Conservation (phyloP, 2,888 invertebrate genomes). For the Strigamia transsilvanica region DNA sequence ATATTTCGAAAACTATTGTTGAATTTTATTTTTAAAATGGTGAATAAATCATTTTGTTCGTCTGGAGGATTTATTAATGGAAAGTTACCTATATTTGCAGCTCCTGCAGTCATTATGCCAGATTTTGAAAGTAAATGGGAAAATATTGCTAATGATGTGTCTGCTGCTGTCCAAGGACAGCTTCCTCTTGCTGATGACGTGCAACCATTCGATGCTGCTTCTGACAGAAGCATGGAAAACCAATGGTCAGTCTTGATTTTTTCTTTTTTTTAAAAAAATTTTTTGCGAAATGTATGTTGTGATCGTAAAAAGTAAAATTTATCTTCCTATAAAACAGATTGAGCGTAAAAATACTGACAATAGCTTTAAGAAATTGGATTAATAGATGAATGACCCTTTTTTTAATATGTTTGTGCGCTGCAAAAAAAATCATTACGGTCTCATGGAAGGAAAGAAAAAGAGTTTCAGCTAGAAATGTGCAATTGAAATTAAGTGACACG, state of each 20-base stretch:
- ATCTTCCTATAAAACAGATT: constrained; percentile 30
- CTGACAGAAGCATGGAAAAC: constrained; percentile 83
- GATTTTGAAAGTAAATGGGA: constrained; percentile 62
- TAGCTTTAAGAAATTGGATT: constrained; percentile 36
- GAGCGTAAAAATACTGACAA: constrained; percentile 40
- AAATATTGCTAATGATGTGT: constrained; percentile 63
- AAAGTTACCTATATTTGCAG: constrained; percentile 56
- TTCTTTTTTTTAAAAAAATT: not conserved
- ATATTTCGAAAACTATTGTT: too few relatives aligned
- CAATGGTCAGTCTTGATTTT: constrained; percentile 66
- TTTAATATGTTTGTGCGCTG: constrained; percentile 29
- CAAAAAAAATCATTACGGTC: constrained; percentile 1
- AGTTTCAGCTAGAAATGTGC: not conserved
- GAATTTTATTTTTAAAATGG: too few relatives aligned
- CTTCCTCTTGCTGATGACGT: constrained; percentile 70
- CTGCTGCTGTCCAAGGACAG: constrained; percentile 64
- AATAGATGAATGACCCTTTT: constrained; percentile 37
- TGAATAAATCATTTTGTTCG: not conserved
- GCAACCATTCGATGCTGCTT: constrained; percentile 83
- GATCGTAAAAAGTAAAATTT: constrained; percentile 42
- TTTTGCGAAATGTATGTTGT: not conserved
- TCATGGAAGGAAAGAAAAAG: not conserved
- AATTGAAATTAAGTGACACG: constrained; percentile 9
- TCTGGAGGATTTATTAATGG: not conserved
- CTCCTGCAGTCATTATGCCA: constrained; percentile 54